Conservation (phyloP, 1,140 invertebrate genomes). For the Penaeus japonicus region DNA sequence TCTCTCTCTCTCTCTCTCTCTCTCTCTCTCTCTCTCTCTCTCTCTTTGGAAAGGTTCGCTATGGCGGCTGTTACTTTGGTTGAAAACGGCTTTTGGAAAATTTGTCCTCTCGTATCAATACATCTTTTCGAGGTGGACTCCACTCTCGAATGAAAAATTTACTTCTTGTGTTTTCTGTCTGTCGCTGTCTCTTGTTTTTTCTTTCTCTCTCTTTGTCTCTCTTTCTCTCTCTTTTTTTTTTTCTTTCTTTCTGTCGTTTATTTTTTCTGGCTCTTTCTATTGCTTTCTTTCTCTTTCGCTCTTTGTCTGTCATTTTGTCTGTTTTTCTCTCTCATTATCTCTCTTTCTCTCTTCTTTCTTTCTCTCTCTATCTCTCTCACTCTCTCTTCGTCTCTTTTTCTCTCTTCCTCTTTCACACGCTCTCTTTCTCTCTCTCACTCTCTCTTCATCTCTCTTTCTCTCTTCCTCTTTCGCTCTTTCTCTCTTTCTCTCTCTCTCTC, state of each 20-base stretch:
- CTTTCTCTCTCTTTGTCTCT: background rate
- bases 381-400: background rate
- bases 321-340: background rate
- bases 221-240: background rate
- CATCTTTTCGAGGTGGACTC: background rate
- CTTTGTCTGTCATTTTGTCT: background rate
- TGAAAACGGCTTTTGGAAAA: conserved; percentile 13
- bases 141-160: too few species aligned
- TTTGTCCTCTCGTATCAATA: conserved; percentile 49
- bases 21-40: background rate
- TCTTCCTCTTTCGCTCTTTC: background rate
- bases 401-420: too few species aligned
- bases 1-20: background rate
- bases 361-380: background rate
- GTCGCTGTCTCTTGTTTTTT: background rate
- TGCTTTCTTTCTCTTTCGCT: background rate
- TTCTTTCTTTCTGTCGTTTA: background rate
- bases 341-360: background rate
- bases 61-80: conserved; percentile 23
- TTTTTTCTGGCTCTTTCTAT: background rate
- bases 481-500: background rate
- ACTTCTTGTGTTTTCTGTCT: too few species aligned
- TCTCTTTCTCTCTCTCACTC: background rate
- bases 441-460: background rate
- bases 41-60: background rate